phyloP scores from a whole-genome alignment of 2,797 vertebrate genomes.

The Channa striata region DNA sequence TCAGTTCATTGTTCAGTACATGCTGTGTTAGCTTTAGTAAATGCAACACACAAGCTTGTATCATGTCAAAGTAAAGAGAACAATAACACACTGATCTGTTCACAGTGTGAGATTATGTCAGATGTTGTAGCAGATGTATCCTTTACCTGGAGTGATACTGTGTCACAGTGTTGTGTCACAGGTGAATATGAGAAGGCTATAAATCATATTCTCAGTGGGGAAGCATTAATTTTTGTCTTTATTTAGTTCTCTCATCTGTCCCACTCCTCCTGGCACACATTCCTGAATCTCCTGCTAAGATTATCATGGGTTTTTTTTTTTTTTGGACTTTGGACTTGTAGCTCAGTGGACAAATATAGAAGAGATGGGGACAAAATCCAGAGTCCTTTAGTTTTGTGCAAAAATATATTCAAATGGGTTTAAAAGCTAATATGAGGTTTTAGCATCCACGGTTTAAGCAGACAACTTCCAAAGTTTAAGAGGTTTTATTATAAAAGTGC shows the following conservation, averaged over 20 bases:
- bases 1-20: background rate
- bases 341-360: conserved; percentile 36
- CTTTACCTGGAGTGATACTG: background rate
- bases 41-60: conserved; percentile 11
- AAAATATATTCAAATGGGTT: background rate
- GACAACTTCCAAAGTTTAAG: too few relatives aligned
- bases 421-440: background rate
- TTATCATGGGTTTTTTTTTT: conserved; percentile 37
- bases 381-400: background rate
- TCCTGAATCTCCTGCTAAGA: conserved; percentile 25
- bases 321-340: conserved; percentile 24
- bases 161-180: background rate
- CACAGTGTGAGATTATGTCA: conserved; percentile 1
- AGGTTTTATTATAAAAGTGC: too few relatives aligned
- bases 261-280: conserved; percentile 63
- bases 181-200: conserved; percentile 16
- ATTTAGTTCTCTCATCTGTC: conserved; percentile 45
- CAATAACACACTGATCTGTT: background rate
- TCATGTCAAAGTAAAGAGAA: conserved; percentile 16
- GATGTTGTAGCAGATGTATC: conserved; percentile 7
- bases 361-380: too few relatives aligned
- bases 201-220: conserved; percentile 31
- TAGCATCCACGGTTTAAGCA: background rate
- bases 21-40: background rate
- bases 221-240: conserved; percentile 39